Conservation (phyloP, 2,113 vertebrate genomes). For the Myrmophylax atrothorax region DNA sequence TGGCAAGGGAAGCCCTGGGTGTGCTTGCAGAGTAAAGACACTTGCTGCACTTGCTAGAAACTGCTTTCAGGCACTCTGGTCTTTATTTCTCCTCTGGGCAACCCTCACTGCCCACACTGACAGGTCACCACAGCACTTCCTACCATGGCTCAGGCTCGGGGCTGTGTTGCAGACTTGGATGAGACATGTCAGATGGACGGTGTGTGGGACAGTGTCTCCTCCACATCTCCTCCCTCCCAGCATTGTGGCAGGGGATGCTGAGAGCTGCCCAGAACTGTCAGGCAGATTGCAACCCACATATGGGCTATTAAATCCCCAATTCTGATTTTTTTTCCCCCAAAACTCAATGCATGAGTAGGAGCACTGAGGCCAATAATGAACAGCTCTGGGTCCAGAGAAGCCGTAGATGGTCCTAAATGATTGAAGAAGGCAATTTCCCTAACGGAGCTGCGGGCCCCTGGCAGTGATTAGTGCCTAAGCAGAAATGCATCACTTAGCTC, state of each 20-base stretch:
- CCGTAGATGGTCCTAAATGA: not conserved
- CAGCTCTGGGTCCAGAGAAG: not conserved
- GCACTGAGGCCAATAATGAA: not conserved
- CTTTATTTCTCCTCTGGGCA: not conserved
- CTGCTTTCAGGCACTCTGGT: not conserved
- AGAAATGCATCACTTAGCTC: constrained; percentile 23
- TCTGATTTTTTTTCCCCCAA: not conserved
- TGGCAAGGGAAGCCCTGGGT: not conserved
- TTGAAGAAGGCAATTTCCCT: constrained; percentile 31
- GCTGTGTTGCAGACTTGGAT: not conserved
- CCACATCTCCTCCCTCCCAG: not conserved
- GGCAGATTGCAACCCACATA: accelerated
- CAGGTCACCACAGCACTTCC: not conserved
- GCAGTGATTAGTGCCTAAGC: constrained; percentile 27
- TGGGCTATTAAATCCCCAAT: not conserved
- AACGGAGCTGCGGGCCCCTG: not conserved
- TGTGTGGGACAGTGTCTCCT: accelerated
- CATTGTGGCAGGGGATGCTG: accelerated
- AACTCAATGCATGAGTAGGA: accelerated
- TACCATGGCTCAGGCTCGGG: accelerated
- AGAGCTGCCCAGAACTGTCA: not conserved
- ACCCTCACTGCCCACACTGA: not conserved
- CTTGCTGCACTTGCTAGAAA: not conserved
- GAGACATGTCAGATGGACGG: not conserved
- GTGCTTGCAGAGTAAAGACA: not conserved